Evolutionary conservation across 2,113 vertebrate genomes (phyloP), one percentile per base, ranked within the genome.

Genomic region (Vanacampus margaritifer): DNA sequence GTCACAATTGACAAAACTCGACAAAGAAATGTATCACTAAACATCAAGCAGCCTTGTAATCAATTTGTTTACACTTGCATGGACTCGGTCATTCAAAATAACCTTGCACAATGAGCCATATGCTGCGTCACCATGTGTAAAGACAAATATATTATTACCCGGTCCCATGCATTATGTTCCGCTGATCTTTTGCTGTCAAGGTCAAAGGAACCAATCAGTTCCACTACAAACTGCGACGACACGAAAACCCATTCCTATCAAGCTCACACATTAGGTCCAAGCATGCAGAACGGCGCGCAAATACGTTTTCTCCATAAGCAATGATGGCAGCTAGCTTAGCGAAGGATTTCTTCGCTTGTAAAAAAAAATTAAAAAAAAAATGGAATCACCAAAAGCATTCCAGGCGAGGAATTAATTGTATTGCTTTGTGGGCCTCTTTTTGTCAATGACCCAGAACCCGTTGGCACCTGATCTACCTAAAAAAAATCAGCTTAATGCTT

Each of bases 341-440:
- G 17, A 59, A 78, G 79, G 83, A 87, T 84, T 81, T 79, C 71
- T 78, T 83, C 74, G 57, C 78, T 76, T 81, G 77, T 87, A 79
- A 78, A 79, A 75, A 82, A 83, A 80, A 78, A 78, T 32, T 32
- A 32, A 2, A 32, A 81, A 87, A 89, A 88, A 78, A 87, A 80
- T 69, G 70, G 56, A 72, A 68, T 74, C 56, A 32, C 28, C 50
- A 41, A 67, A 79, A 68, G 36, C 36, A 74, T 77, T 73, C 80
- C 63, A 65, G 76, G 67, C 76, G 76, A 56, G 74, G 58, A 70
- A 67, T 75, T 73, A 78, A 76, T 68, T 36, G 23, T 39, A 17
- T 54, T 14, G 26, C 26, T 57, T 57, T 57, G 23, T 24, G 51
- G 26, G 51, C 23, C n/a, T 50, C 23, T 57, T 57, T 57, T 17